Conservation (phyloP, 2,797 vertebrate species). For the Pelobates cultripes region DNA sequence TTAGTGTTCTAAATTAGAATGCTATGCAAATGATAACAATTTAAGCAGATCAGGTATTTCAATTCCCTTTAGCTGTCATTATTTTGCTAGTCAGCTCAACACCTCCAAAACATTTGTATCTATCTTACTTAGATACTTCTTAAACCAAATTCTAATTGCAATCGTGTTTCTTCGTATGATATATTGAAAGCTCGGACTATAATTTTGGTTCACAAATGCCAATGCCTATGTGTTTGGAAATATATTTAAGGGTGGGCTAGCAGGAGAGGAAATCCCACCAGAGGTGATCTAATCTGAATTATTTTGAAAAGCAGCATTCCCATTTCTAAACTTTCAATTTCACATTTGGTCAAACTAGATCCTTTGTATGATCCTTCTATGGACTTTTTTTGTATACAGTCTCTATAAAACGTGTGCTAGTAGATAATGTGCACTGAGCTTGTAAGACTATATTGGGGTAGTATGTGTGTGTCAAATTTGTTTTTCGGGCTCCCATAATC, state of each 20-base stretch:
- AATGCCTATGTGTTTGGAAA: too few relatives aligned
- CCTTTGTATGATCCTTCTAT: not conserved
- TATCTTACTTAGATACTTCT: too few relatives aligned
- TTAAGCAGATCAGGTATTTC: too few relatives aligned
- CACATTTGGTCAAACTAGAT: not conserved
- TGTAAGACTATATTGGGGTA: not conserved
- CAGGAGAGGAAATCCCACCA: not conserved
- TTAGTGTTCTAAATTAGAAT: too few relatives aligned
- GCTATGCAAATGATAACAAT: too few relatives aligned
- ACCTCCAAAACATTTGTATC: too few relatives aligned
- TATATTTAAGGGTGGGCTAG: not conserved
- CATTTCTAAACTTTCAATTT: not conserved
- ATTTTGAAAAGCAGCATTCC: not conserved
- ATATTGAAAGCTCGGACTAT: not conserved
- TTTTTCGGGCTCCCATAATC: not conserved
- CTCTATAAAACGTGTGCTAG: not conserved
- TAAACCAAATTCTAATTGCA: too few relatives aligned
- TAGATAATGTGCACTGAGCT: not conserved
- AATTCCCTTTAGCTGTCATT: too few relatives aligned
- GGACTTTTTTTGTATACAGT: not conserved
- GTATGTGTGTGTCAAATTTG: slow-evolving; percentile 3
- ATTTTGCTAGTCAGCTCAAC: too few relatives aligned
- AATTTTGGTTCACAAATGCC: not conserved
- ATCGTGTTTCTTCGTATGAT: not conserved
- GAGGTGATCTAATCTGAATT: not conserved